These are phyloP conservation scores for Strigamia crassipes DNA, from an alignment of 2,888 invertebrate species.

Conservation along the genomic window DNA sequence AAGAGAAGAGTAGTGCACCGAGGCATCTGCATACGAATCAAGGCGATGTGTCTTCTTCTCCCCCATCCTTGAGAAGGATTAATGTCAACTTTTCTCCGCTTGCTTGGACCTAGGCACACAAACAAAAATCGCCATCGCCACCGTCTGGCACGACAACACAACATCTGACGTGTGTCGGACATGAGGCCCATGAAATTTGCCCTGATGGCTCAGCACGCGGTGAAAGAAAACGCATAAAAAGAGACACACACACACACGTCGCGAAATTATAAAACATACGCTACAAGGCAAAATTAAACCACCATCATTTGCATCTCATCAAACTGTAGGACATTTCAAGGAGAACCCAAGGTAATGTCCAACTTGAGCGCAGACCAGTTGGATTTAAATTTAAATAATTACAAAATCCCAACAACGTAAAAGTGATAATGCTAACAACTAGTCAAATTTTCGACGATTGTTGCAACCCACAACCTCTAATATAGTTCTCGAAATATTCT, in stretches of 20 bases:
- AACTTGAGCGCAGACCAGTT: background rate
- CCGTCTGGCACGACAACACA: constrained; percentile 11
- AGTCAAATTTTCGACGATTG: no score
- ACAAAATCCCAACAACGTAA: no score
- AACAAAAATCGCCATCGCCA: constrained; percentile 1
- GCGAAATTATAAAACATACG: background rate
- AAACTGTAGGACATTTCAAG: background rate
- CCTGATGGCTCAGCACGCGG: background rate
- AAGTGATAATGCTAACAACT: no score
- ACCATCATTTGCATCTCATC: constrained; percentile 21
- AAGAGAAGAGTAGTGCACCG: background rate
- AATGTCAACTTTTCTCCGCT: constrained; percentile 21
- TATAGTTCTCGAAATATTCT: background rate
- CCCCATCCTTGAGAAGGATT: background rate
- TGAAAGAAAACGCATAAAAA: background rate
- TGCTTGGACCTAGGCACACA: constrained; percentile 12
- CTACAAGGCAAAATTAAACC: constrained; percentile 11
- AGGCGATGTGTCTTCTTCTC: background rate
- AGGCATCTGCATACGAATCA: constrained; percentile 21
- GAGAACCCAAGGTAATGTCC: constrained; percentile 6
- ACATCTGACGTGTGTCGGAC: background rate
- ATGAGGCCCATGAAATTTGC: background rate
- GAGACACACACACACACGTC: background rate
- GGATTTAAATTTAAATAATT: background rate
- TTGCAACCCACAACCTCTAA: no score